Evolutionary conservation across 2,888 invertebrate species (phyloP), one percentile per base, ranked within the genome.

Genomic region (Pycnomerus fuliginosus): DNA sequence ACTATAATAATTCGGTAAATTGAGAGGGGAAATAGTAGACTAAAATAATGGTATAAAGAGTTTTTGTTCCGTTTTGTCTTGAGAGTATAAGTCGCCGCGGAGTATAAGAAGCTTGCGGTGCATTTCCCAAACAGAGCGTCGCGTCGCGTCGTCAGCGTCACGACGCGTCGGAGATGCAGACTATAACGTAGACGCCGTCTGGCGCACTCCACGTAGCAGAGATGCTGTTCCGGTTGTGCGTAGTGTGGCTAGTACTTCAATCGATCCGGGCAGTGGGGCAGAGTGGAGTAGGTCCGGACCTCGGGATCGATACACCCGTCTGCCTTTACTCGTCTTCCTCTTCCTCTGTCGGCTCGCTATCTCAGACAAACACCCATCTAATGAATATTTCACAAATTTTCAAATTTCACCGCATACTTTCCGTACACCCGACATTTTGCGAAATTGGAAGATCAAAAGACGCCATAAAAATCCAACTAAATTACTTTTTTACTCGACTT

Each of bases 231-330:
- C 48, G 48, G 48, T 24, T 43, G 48, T 48, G 48, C 48, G 48
- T 48, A 43, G 38, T 43, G 47, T 28, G 43, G 43, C 39, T 42
- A 42, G 40, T 48, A 32, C 41, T 39, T 20, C 25, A 33, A 48
- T 48, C 48, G 48, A 46, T 48, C 44, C 44, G 35, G 53, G 45
- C 53, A 53, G 50, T 53, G 49, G 53, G 47, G 48, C 53, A 53
- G 42, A 53, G 53, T 53, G 49, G 45, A 48, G 48, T 44, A 53
- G 53, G 53, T 53, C 53, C 53, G 48, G 53, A 50, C 43, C 36
- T 23, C 24, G 39, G 40, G 53, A 48, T 53, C 53, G 53, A 53
- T 53, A 53, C 41, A 39, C 46, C 48, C 51, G 53, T 53, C 53
- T 53, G 48, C 48, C 44, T 30, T 13, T 36, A 7, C 5, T 5